Evolutionary conservation across 2,113 vertebrate species (phyloP).

Genomic region (Spheniscus mendiculus): DNA sequence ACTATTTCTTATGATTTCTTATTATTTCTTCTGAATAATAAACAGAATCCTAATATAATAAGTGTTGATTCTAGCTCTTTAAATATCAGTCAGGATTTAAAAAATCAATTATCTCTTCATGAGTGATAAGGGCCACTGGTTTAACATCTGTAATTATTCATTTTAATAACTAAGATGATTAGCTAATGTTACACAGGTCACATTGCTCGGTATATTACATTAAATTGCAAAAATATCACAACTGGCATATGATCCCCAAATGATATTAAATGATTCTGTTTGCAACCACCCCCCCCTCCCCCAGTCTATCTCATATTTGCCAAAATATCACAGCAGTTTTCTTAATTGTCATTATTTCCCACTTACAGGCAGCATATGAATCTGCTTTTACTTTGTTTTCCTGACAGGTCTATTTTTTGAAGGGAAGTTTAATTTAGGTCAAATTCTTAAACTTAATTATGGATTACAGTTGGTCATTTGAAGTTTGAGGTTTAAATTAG

Average conservation of each 20-base stretch:
- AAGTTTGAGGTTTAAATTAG: background rate
- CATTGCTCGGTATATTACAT: background rate
- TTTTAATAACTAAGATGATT: conserved; percentile 42
- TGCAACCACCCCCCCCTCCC: background rate
- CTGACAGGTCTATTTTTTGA: background rate
- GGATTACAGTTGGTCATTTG: background rate
- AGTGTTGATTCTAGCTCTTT: background rate
- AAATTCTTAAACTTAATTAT: background rate
- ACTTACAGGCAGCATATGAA: background rate
- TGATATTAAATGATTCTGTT: background rate
- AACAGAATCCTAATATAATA: background rate
- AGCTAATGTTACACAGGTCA: conserved; percentile 1
- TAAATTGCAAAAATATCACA: background rate
- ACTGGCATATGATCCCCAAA: background rate
- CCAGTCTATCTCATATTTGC: background rate
- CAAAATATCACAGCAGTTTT: background rate
- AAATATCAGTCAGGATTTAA: background rate
- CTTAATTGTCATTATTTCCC: background rate
- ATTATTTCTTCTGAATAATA: background rate
- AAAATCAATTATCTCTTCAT: background rate
- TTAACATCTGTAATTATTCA: conserved; percentile 45
- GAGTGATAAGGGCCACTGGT: background rate
- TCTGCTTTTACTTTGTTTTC: background rate
- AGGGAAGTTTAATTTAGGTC: background rate
- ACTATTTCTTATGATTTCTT: no score